Evolutionary conservation across 2,888 invertebrate species (phyloP), one percentile per base, ranked within the genome.

Genomic region (Empis stercorea): DNA sequence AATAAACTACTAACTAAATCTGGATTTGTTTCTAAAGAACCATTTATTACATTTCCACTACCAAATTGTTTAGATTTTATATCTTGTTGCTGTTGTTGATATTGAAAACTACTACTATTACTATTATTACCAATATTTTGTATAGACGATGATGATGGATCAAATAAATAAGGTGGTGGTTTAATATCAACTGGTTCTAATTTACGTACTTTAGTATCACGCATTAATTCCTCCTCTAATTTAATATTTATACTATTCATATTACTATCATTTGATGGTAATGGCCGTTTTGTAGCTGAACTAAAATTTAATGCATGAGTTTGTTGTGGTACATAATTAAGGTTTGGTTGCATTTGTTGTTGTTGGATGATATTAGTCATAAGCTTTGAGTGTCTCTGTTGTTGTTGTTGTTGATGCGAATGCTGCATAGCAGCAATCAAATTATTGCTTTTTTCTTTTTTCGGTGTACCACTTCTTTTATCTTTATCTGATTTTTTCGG

Each of bases 1-100:
- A 83, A 64, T 38, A 83, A 64, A 57, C 77, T 80, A n/a, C 82
- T 80, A 23, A 83, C 83, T 56, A 82, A 56, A 9, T 78, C 79
- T 0, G 83, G 81, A 57, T 83, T 81, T 0, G 82, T 82, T 65
- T 83, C 83, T 44, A 40, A 13, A 11, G 82, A 78, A 9, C 81
- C 81, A 56, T 83, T 82, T 0, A 79, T 65, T 1, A 51, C 51
- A 39, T 49, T 49, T 39, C 49, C 48, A 36, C 49, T 37, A 40
- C 46, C 49, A 9, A 6, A 48, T 37, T n/a, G 43, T 13, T 50
- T 50, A 9, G 51, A 16, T 37, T 51, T 51, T 16, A 44, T 16
- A 10, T 47, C 47, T 52, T 20, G 46, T 39, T 44, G 52, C 10
- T 16, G 48, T 44, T 39, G 51, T 40, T 13, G 39, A 17, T 13